A percentile compares a stretch with the other conserved stretches of the same genome.
Conservation (phyloP, 2,113 vertebrate species). For the Perccottus glenii region DNA sequence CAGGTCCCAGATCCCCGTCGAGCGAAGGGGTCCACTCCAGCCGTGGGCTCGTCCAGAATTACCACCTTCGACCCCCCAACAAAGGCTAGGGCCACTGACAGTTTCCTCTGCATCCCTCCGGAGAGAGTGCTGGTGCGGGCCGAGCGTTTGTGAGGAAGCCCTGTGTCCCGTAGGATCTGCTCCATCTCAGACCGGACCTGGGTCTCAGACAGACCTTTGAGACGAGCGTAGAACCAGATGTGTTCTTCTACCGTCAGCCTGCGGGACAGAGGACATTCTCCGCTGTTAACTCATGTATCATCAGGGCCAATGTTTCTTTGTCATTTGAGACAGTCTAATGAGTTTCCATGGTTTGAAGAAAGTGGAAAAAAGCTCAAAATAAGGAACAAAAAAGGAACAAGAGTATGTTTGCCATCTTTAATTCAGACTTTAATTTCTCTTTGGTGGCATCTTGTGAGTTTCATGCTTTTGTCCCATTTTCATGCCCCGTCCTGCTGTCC, state of each 20-base stretch:
- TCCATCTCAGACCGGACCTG: conserved; percentile 89
- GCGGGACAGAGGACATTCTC: background rate
- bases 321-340: no score
- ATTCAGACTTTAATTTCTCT: no score
- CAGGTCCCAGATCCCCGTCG: conserved; percentile 96
- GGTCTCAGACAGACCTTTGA: conserved; percentile 90
- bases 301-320: no score
- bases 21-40: conserved; percentile 95
- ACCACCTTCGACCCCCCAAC: conserved; percentile 98
- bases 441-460: no score
- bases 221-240: conserved; percentile 96
- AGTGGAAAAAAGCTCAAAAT: no score
- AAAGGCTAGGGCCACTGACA: conserved; percentile 96
- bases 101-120: conserved; percentile 97
- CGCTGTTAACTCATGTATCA: no score
- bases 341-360: no score
- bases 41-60: conserved; percentile 97
- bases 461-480: no score
- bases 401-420: no score
- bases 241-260: conserved; percentile 98
- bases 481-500: no score
- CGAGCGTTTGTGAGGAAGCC: conserved; percentile 90
- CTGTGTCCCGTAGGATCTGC: conserved; percentile 91
- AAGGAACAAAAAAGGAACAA: no score
- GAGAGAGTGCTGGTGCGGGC: conserved; percentile 79